A percentile compares a stretch with the other conserved stretches of the same genome.
Conservation (phyloP, 1,140 invertebrate genomes). For the Sycophaga agraensis region DNA sequence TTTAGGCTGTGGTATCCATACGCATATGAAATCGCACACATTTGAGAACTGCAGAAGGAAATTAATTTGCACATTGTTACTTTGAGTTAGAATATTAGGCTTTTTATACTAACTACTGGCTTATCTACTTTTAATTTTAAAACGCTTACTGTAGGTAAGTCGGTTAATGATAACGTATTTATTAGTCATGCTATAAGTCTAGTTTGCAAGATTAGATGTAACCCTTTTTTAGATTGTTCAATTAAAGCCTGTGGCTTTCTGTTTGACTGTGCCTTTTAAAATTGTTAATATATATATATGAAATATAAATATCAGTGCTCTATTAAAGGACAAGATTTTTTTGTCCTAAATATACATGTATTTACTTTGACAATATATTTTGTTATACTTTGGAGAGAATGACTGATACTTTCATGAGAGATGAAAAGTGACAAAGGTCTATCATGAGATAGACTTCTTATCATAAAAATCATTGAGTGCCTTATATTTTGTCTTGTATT, state of each 20-base stretch:
- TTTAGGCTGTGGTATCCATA: conserved; percentile 20
- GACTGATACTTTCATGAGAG: conserved; percentile 17
- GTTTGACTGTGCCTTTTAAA: conserved; percentile 15
- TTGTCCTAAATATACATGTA: conserved; percentile 21
- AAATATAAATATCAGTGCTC: conserved; percentile 17
- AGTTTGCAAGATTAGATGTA: conserved; percentile 8
- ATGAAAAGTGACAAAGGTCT: conserved; percentile 1
- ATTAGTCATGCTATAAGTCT: conserved; percentile 6
- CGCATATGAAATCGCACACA: conserved; percentile 19
- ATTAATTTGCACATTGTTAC: conserved; percentile 17
- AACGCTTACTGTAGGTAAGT: conserved; percentile 3
- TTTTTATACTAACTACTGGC: conserved; percentile 25
- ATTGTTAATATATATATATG: conserved; percentile 11
- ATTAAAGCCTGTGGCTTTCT: not conserved
- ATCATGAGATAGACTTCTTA: not conserved
- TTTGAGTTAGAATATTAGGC: conserved; percentile 10
- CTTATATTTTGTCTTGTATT: conserved; percentile 25
- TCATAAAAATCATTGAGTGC: conserved; percentile 15
- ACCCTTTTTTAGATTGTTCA: conserved; percentile 1
- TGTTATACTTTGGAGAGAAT: conserved; percentile 28
- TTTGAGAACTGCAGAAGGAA: not conserved
- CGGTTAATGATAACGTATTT: not conserved
- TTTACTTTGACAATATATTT: conserved; percentile 27
- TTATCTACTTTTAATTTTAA: conserved; percentile 11
- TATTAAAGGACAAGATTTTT: conserved; percentile 13